Evolutionary conservation across 2,888 invertebrate species (phyloP).

Genomic region (Lycophotia porphyrea): DNA sequence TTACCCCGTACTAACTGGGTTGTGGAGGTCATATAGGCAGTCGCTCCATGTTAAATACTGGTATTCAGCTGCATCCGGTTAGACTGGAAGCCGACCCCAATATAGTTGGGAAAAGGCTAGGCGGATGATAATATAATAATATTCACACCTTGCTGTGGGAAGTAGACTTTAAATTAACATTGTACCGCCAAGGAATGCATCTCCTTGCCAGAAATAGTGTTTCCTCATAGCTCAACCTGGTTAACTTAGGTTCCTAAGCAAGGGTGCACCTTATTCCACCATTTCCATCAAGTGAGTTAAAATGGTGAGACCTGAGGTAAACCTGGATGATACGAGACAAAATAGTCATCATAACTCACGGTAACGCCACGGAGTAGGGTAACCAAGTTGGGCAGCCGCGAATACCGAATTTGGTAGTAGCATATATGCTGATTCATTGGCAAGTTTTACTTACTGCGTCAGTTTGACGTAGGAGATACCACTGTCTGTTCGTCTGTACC

Average conservation of each 20-base stretch:
- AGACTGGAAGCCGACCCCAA: no score
- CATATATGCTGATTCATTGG: background rate
- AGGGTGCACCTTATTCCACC: background rate
- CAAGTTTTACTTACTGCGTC: background rate
- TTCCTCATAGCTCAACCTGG: background rate
- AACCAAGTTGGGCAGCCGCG: background rate
- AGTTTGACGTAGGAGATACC: background rate
- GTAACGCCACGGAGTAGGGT: background rate
- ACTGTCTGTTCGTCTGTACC: background rate
- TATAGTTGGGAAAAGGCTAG: no score
- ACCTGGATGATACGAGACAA: background rate
- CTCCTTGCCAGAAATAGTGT: background rate
- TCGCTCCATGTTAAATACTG: no score
- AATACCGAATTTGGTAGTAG: background rate
- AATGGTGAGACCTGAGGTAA: background rate
- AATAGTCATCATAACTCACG: background rate
- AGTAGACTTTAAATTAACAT: background rate
- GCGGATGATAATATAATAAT: no score
- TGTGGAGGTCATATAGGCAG: no score
- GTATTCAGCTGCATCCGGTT: no score
- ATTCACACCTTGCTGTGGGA: background rate
- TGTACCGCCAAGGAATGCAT: background rate
- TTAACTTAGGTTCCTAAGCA: background rate
- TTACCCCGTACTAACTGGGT: no score
- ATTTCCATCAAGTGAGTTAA: background rate